Conservation (phyloP, 37 sponge, comb jelly and placozoan genomes). For the Amphimedon queenslandica region DNA sequence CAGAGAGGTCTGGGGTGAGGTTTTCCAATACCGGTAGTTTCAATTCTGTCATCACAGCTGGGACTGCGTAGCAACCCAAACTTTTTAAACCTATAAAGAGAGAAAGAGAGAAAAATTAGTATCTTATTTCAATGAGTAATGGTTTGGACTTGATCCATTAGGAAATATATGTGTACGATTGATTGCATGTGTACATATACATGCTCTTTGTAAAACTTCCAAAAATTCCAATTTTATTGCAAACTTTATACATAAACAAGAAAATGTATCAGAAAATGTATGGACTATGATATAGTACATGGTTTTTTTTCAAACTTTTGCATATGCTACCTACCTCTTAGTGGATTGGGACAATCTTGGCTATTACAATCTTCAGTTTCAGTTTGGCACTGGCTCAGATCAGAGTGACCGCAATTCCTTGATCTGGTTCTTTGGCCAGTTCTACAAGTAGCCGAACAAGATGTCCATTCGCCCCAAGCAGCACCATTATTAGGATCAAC, state of each 20-base stretch:
- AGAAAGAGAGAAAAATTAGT: neutral
- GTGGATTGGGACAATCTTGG: constrained; percentile 25
- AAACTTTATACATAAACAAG: no score
- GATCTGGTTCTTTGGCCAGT: constrained; percentile 31
- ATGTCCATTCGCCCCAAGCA: constrained; percentile 52
- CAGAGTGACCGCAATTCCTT: constrained; percentile 17
- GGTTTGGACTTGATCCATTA: no score
- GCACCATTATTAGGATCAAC: constrained; percentile 27
- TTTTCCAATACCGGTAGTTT: constrained; percentile 32
- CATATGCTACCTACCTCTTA: constrained; percentile 31
- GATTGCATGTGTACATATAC: no score
- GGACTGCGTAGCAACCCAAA: constrained; percentile 38
- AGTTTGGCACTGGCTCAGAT: constrained; percentile 4
- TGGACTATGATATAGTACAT: neutral
- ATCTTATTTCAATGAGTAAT: no score
- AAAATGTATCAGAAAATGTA: no score
- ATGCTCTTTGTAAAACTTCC: no score
- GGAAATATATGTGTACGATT: no score
- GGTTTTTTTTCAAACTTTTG: neutral
- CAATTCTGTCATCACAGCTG: constrained; percentile 8
- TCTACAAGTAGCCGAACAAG: constrained; percentile 35
- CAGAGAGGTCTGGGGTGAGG: constrained; percentile 34
- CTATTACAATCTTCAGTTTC: constrained; percentile 42
- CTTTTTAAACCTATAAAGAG: constrained; percentile 3
- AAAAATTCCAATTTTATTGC: no score